Evolutionary conservation across 2,888 invertebrate species (phyloP).

Genomic region (Ischnura elegans): DNA sequence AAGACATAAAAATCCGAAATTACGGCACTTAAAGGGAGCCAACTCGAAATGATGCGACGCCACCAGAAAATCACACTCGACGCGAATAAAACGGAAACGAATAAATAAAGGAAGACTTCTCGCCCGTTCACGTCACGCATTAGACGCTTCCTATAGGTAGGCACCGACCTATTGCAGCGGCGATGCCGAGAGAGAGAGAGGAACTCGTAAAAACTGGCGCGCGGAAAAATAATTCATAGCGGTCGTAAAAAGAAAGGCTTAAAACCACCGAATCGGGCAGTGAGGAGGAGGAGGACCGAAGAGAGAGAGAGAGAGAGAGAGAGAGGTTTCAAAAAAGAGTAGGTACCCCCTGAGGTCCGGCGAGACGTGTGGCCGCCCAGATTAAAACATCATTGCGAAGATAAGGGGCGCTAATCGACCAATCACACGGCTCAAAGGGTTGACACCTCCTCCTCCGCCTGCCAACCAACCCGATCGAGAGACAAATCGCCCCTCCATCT

Average conservation of each 20-base stretch:
- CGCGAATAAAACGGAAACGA: neutral
- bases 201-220: constrained; percentile 5
- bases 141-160: neutral
- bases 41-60: neutral
- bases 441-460: constrained; percentile 43
- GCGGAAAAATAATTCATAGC: constrained; percentile 30
- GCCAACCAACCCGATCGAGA: neutral
- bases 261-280: neutral
- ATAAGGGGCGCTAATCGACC: constrained; percentile 59
- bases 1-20: constrained; percentile 7
- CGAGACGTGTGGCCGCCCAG: constrained; percentile 34
- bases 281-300: neutral
- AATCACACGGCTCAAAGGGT: constrained; percentile 49
- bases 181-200: neutral
- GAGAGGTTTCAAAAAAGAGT: neutral
- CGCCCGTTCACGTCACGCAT: neutral
- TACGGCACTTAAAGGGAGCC: neutral
- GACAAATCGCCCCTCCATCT: neutral
- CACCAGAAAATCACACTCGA: neutral
- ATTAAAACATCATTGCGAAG: constrained; percentile 59
- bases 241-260: constrained; percentile 18
- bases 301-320: neutral
- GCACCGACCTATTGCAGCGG: neutral
- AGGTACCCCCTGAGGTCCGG: neutral
- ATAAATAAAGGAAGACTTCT: neutral